phyloP scores from a whole-genome alignment of 2,797 vertebrate species.

The Manis javanica region DNA sequence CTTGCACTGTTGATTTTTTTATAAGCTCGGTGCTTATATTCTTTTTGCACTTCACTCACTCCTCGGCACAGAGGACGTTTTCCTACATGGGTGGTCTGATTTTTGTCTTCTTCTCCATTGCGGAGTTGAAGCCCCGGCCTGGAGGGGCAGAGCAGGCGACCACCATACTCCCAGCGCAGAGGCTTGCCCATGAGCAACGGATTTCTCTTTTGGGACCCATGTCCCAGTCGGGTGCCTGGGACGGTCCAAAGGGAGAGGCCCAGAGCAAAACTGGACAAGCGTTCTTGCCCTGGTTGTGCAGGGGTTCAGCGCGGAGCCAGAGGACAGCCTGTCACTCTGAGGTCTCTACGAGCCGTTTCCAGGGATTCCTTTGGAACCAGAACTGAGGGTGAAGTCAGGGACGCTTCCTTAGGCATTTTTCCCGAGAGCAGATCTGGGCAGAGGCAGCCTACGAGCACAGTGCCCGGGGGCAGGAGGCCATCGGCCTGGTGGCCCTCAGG shows the following conservation, averaged over 20 bases:
- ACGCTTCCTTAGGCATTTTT: neutral
- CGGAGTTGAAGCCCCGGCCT: neutral
- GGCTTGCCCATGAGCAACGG: fast-evolving
- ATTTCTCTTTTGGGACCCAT: neutral
- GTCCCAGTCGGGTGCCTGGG: neutral
- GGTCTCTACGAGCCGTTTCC: neutral
- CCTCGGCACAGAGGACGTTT: fast-evolving
- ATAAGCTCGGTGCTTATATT: neutral
- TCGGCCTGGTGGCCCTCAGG: neutral
- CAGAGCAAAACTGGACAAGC: too few species aligned
- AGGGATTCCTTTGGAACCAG: neutral
- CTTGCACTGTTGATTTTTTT: fast-evolving
- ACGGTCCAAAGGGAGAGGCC: neutral
- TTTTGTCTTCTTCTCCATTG: neutral
- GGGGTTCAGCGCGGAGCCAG: too few species aligned
- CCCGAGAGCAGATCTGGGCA: neutral
- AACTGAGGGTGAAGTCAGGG: neutral
- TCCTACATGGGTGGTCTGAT: fast-evolving
- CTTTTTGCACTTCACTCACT: too few species aligned
- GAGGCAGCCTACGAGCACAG: fast-evolving
- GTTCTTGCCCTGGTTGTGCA: too few species aligned
- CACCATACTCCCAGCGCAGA: fast-evolving
- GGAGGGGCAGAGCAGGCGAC: neutral
- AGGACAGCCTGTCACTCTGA: neutral
- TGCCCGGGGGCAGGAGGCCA: neutral